Evolutionary conservation across 2,888 invertebrate species (phyloP).

Genomic region (Eledona agricola): DNA sequence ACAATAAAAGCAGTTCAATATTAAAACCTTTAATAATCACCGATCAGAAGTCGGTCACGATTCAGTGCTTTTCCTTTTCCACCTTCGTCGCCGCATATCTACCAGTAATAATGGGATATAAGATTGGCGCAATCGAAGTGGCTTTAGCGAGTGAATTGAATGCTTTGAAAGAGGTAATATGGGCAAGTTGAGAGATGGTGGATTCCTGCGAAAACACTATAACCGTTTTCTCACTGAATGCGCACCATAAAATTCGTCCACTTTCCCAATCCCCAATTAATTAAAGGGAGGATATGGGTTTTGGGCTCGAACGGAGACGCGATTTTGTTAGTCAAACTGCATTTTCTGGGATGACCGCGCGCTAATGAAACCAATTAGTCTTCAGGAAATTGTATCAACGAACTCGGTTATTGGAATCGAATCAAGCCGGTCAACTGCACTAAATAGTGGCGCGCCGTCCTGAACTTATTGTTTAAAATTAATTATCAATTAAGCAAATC

Average conservation of each 20-base stretch:
- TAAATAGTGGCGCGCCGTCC: too few relatives aligned
- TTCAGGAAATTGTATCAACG: too few relatives aligned
- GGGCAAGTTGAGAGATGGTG: constrained; percentile 44
- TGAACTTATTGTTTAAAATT: constrained; percentile 17
- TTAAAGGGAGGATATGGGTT: constrained; percentile 9
- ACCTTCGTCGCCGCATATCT: constrained; percentile 51
- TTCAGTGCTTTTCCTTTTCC: too few relatives aligned
- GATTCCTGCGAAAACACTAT: constrained; percentile 35
- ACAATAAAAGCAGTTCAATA: background rate
- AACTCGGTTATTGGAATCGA: too few relatives aligned
- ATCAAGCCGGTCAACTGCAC: too few relatives aligned
- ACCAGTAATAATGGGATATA: constrained; percentile 51
- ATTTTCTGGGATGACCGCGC: too few relatives aligned
- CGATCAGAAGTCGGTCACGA: too few relatives aligned
- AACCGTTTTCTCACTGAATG: constrained; percentile 29
- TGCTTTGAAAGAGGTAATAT: constrained; percentile 48
- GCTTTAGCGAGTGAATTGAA: constrained; percentile 52
- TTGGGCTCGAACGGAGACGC: too few relatives aligned
- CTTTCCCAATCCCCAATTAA: constrained; percentile 12
- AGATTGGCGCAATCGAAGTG: constrained; percentile 51
- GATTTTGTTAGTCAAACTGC: too few relatives aligned
- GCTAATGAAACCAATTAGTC: too few relatives aligned
- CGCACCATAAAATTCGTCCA: constrained; percentile 17
- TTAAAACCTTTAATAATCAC: background rate
- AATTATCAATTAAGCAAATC: constrained; percentile 21